Evolutionary conservation across 2,888 invertebrate genomes (phyloP), one percentile per base, ranked within the genome.

Genomic region (Heliothis peltigera): DNA sequence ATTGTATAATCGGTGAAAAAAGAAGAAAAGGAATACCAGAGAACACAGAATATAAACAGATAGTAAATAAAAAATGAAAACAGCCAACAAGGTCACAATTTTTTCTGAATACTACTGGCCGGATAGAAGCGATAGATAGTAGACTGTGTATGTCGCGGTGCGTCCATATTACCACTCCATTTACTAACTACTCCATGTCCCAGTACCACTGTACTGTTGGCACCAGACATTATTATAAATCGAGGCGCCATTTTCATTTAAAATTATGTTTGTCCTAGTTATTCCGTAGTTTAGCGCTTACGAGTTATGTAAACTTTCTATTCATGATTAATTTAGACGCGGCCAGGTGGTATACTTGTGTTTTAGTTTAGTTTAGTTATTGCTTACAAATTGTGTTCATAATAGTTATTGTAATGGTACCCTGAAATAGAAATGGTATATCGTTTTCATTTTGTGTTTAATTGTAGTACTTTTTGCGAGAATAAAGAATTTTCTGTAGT

Each of bases 311-410:
- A 70, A 73, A 73, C 47, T 73, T 65, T 47, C 15, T 47, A 57
- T 56, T 58, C 61, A 54, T 60, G 64, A 64, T 60, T 35, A 60
- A 74, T 76, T 59, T 57, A 57, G 32, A 65, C 25, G 61, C 56
- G 53, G 46, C 17, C 71, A 66, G 72, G 62, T 72, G 72, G 19
- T 28, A 19, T 17, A 18, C 39, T 6, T 46, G 32, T 66, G 44
- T n/a, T n/a, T n/a, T 44, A 54, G 15, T 39, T 47, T 1, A 53
- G 49, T 70, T 74, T 22, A 47, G 43, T 8, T 42, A 54, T 53
- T 52, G 49, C 54, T 69, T 57, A 15, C n/a, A 21, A 73, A 67
- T 35, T 35, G 21, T 39, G n/a, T n/a, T n/a, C n/a, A n/a, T 47
- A 32, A 64, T 64, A 55, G 55, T 47, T 66, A 52, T 62, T 12